Conservation (phyloP, 2,797 vertebrate species). For the Podarcis siculus region DNA sequence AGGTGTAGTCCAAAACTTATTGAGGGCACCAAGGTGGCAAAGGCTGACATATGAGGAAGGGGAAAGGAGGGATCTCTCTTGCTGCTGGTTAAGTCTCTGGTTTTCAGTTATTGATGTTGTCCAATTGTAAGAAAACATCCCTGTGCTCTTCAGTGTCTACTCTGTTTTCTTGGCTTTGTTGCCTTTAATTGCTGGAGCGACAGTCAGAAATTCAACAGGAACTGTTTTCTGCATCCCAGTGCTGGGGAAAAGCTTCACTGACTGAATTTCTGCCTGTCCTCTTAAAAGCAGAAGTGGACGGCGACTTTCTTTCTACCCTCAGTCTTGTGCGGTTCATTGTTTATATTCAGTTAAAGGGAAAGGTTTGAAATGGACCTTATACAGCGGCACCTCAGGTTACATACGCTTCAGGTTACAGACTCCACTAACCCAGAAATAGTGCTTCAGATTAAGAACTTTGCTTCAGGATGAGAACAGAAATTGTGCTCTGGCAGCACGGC, state of each 20-base stretch:
- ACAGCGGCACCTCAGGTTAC: too few relatives aligned
- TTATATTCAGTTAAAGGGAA: neutral
- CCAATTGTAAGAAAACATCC: neutral
- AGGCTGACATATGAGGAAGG: neutral
- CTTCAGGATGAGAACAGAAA: too few relatives aligned
- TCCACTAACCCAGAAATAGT: too few relatives aligned
- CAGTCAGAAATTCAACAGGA: neutral
- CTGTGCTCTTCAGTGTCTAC: neutral
- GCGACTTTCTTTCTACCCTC: too few relatives aligned
- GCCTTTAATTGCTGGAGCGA: neutral
- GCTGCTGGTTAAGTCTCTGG: too few relatives aligned
- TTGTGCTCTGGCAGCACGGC: too few relatives aligned
- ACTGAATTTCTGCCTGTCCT: too few relatives aligned
- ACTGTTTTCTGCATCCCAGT: too few relatives aligned
- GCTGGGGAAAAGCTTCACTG: too few relatives aligned
- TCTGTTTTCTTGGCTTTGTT: neutral
- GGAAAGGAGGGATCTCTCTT: neutral
- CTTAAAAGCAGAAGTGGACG: neutral
- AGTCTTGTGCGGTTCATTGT: neutral
- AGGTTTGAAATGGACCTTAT: neutral
- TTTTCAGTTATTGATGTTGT: neutral
- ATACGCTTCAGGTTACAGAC: too few relatives aligned
- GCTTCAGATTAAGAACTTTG: too few relatives aligned
- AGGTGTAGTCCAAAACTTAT: too few relatives aligned
- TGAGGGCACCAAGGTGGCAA: neutral